Evolutionary conservation across 2,797 vertebrate genomes (phyloP).

Genomic region (Onychomys arenicola): DNA sequence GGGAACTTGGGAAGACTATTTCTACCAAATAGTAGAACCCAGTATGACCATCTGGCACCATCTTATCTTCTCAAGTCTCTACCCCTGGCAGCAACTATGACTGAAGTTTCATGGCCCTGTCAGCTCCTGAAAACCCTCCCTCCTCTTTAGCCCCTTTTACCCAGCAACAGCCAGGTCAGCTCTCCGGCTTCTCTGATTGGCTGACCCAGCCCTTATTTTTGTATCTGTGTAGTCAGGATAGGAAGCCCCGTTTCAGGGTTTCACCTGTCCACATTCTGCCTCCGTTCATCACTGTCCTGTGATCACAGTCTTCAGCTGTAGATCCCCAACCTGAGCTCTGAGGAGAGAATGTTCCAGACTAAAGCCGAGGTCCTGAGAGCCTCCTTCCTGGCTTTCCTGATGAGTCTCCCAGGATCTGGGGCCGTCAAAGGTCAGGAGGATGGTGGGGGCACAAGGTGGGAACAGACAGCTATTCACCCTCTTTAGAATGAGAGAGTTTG

Average conservation of each 20-base stretch:
- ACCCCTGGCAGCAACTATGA: background rate
- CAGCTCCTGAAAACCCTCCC: background rate
- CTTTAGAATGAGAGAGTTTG: background rate
- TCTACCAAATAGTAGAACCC: background rate
- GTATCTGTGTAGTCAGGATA: background rate
- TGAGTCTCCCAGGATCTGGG: conserved; percentile 32
- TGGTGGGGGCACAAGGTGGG: rapidly evolving
- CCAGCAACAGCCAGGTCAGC: conserved; percentile 6
- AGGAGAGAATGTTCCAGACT: conserved; percentile 1
- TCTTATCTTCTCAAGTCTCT: background rate
- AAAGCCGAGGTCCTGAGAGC: background rate
- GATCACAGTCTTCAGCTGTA: rapidly evolving
- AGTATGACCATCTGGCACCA: too few relatives aligned
- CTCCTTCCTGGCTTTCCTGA: conserved; percentile 9
- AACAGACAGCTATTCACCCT: rapidly evolving
- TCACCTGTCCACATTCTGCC: background rate
- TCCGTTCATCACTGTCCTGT: background rate
- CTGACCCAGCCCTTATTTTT: background rate
- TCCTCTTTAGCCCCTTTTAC: background rate
- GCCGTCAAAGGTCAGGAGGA: background rate
- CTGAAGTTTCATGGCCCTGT: too few relatives aligned
- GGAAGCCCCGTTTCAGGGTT: background rate
- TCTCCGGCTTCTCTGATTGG: background rate
- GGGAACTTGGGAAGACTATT: background rate
- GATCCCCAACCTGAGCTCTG: rapidly evolving